These are phyloP conservation scores for Sialia sialis DNA, from an alignment of 2,113 vertebrate species.

Conservation along the genomic window DNA sequence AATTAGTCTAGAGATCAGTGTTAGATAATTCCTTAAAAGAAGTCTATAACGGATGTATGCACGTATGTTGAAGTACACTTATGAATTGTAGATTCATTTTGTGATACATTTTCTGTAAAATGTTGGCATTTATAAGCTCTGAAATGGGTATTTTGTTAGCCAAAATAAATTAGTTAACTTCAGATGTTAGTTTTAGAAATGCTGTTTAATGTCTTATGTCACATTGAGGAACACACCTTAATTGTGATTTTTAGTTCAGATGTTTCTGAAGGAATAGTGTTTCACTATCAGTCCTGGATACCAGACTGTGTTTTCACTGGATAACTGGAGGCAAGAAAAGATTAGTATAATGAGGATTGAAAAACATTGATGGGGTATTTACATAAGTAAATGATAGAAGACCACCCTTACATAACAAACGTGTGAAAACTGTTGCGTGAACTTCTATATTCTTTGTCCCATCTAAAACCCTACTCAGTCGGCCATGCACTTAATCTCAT, in stretches of 20 bases:
- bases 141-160: conserved; percentile 23
- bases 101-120: not conserved
- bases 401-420: conserved; percentile 67
- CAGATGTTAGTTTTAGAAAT: conserved; percentile 1
- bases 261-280: not conserved
- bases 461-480: conserved; percentile 78
- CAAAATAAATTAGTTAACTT: not conserved
- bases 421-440: conserved; percentile 78
- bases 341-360: conserved; percentile 44
- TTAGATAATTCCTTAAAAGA: conserved; percentile 8
- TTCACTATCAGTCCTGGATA: conserved; percentile 16
- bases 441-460: conserved; percentile 78
- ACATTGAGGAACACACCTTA: conserved; percentile 5
- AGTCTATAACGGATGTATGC: not conserved
- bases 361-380: conserved; percentile 52
- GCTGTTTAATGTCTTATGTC: not conserved
- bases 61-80: not conserved
- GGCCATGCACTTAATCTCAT: conserved; percentile 84
- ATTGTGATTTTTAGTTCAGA: conserved; percentile 29
- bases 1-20: not conserved
- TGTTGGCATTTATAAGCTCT: not conserved
- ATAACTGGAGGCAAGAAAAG: conserved; percentile 18
- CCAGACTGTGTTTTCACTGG: not conserved
- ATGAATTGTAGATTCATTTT: not conserved
- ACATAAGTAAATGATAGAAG: conserved; percentile 61